Evolutionary conservation across 2,797 vertebrate genomes (phyloP).

Genomic region (Rhinatrema bivittatum): DNA sequence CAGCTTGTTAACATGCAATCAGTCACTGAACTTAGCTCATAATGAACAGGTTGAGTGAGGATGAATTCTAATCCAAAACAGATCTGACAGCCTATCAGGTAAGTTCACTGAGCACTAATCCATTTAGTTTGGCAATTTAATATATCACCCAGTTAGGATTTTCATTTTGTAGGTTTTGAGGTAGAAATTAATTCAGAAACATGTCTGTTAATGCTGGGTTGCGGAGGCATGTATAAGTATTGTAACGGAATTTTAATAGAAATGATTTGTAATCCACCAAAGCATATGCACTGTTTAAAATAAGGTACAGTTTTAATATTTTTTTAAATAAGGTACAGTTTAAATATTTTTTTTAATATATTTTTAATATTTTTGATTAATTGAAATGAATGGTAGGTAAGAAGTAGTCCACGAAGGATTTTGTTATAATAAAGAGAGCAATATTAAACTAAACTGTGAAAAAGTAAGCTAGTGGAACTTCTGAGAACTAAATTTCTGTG

Average conservation of each 20-base stretch:
- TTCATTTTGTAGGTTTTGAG: slow-evolving; percentile 42
- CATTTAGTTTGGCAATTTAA: slow-evolving; percentile 57
- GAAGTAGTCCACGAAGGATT: too few species aligned
- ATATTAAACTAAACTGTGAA: too few species aligned
- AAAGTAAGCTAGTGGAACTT: too few species aligned
- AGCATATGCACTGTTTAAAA: not conserved
- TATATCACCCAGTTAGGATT: slow-evolving; percentile 56
- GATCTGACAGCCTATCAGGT: slow-evolving; percentile 56
- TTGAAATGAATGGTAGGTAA: too few species aligned
- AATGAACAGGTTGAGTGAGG: slow-evolving; percentile 60
- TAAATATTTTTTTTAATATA: too few species aligned
- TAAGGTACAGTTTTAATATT: not conserved
- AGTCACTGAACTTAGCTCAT: slow-evolving; percentile 49
- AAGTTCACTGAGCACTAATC: slow-evolving; percentile 66
- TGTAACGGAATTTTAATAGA: slow-evolving; percentile 29
- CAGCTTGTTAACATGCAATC: slow-evolving; percentile 57
- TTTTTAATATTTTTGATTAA: too few species aligned
- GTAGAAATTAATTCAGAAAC: slow-evolving; percentile 52
- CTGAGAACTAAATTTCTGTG: too few species aligned
- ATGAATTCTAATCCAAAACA: slow-evolving; percentile 55
- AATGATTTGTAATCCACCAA: slow-evolving; percentile 14
- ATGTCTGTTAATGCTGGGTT: slow-evolving; percentile 30
- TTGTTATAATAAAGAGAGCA: too few species aligned
- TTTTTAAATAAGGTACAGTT: too few species aligned
- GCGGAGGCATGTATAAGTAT: slow-evolving; percentile 34